Evolutionary conservation across 2,113 vertebrate genomes (phyloP), one percentile per base, ranked within the genome.

Genomic region (Eupsittula cactorum): DNA sequence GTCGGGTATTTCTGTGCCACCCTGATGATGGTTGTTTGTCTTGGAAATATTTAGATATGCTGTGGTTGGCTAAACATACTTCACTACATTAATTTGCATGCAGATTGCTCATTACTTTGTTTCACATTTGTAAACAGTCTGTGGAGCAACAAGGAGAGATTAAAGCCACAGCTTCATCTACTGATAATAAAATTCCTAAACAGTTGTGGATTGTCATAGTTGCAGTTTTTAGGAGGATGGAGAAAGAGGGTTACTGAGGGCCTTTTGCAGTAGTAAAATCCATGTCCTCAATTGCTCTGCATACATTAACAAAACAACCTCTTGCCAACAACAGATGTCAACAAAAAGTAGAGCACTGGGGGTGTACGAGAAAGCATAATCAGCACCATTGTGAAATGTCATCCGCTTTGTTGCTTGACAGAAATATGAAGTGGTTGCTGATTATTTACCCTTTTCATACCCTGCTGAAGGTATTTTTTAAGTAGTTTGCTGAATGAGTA

Each of bases 131-230:
- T 90, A 96, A 93, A 90, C 71, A 95, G 28, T 25, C 33, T 77
- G 53, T 83, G 85, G 47, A 91, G 88, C 84, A 96, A 77, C 67
- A 88, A 1, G 16, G 74, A 70, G 87, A 91, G 41, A 86, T 88
- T 69, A 77, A 97, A 96, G 81, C 90, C 78, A 87, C 84, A 67
- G 59, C 79, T 96, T 87, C 84, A 83, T 86, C 79, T 79, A 27
- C 79, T 70, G 88, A 88, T 97, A 92, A 91, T 77, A 90, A 77
- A 95, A 96, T 91, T 95, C 67, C 90, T 94, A 29, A 92, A 82
- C 49, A 90, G 85, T 64, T 90, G 68, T 74, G 75, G 35, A 71
- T 93, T 93, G 50, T 90, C 71, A 77, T 13, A 78, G 75, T 35
- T 92, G 68, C 79, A 64, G 69, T 94, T 90, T 92, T 94, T 71